Evolutionary conservation across 2,797 vertebrate genomes (phyloP).

Genomic region (Scolopax rusticola): DNA sequence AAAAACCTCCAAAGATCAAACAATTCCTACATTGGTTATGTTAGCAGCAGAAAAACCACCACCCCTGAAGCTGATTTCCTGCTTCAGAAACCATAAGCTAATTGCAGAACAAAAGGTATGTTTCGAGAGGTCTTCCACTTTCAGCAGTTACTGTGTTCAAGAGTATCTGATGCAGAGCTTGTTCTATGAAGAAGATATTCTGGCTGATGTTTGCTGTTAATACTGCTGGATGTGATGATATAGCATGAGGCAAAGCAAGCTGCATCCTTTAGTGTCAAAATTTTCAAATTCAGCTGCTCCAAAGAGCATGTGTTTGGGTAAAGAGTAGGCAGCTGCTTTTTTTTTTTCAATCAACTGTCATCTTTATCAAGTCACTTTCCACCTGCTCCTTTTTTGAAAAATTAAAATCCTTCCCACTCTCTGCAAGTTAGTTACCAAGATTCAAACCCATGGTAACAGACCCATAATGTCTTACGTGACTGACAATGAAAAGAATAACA

Average conservation of each 20-base stretch:
- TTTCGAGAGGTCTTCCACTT: conserved; percentile 56
- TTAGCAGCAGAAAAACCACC: conserved; percentile 74
- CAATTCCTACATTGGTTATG: conserved; percentile 52
- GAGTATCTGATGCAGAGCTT: neutral
- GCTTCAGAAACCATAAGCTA: conserved; percentile 72
- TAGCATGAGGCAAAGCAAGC: neutral
- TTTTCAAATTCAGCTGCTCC: conserved; percentile 10
- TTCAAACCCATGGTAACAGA: neutral
- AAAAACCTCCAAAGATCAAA: conserved; percentile 71
- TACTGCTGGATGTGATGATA: neutral
- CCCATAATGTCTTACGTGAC: neutral
- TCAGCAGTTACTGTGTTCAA: neutral
- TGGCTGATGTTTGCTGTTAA: neutral
- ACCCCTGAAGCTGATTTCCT: conserved; percentile 76
- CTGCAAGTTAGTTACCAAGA: neutral
- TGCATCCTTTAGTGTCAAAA: neutral
- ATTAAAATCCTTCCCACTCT: conserved; percentile 34
- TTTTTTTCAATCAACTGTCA: conserved; percentile 7
- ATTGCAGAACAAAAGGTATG: conserved; percentile 56
- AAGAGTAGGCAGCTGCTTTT: conserved; percentile 23
- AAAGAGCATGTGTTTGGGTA: neutral
- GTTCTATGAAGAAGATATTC: neutral
- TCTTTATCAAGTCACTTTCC: conserved; percentile 7
- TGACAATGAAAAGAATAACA: neutral
- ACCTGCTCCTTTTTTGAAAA: neutral